phyloP scores from a whole-genome alignment of 2,797 vertebrate species.

The Rhyacichthys aspro region DNA sequence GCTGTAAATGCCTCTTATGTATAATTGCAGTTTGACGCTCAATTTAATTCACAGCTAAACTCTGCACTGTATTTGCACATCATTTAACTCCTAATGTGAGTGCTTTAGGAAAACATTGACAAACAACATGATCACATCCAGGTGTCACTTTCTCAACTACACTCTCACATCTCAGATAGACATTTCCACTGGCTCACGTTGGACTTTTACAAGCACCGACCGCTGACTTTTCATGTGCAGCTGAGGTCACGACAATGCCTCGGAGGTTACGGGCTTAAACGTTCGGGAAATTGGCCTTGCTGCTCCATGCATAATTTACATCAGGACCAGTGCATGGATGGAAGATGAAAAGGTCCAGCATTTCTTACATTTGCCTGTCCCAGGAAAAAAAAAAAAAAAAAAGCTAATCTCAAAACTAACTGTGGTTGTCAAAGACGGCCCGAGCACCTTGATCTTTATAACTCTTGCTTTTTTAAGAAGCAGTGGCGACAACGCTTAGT shows the following conservation, averaged over 20 bases:
- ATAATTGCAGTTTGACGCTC: too few relatives aligned
- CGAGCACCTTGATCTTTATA: constrained; percentile 71
- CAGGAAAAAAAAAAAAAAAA: constrained; percentile 24
- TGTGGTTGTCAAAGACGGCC: constrained; percentile 55
- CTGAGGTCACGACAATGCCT: constrained; percentile 49
- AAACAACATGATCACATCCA: not conserved
- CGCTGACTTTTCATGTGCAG: constrained; percentile 30
- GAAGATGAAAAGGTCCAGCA: constrained; percentile 61
- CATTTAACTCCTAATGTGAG: too few relatives aligned
- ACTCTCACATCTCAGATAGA: not conserved
- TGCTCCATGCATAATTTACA: constrained; percentile 65
- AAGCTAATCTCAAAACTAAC: constrained; percentile 61
- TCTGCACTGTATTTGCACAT: too few relatives aligned
- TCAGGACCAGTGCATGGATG: constrained; percentile 37
- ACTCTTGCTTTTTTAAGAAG: constrained; percentile 53
- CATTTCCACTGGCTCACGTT: not conserved
- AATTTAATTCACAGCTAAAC: too few relatives aligned
- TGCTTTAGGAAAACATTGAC: not conserved
- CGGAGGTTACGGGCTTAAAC: constrained; percentile 52
- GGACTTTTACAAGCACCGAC: constrained; percentile 21
- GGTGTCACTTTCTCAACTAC: not conserved
- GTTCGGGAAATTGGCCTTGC: constrained; percentile 66
- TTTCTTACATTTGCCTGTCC: constrained; percentile 25
- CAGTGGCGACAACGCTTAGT: constrained; percentile 35
- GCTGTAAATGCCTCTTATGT: too few relatives aligned